Evolutionary conservation across 1,140 invertebrate species (phyloP), one percentile per base, ranked within the genome.

Genomic region (Amphibalanus amphitrite): DNA sequence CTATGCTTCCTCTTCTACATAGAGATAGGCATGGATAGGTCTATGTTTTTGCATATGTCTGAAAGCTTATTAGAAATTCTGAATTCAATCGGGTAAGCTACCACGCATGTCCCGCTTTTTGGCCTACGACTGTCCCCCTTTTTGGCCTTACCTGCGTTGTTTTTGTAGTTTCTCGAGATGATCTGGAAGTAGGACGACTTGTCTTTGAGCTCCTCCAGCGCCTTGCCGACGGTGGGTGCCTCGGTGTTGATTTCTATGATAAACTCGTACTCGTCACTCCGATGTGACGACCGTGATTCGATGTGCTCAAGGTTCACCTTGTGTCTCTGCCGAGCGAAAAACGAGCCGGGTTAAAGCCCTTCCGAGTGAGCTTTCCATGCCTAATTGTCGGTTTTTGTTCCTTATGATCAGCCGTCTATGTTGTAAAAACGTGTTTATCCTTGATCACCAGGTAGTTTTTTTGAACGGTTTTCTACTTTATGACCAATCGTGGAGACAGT

Each of bases 221-320:
- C 89, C 1, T 78, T 81, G 0, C 84, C 84, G 59, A 93, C 81
- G 74, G 92, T 84, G 25, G 88, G 91, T 3, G 79, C 78, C 0
- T 25, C 71, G 33, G 69, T 84, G 72, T 91, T 89, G 33, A 72
- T 72, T 71, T 98, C 93, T 4, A 98, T 93, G 84, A 97, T 93
- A 80, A 99, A 98, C 82, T 99, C 96, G 77, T 98, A 98, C 72
- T 84, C 79, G 25, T 86, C 86, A 1, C 86, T 85, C 65, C 90
- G 82, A 59, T 87, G 85, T 0, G 92, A 95, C 0, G 92, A 91
- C 3, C 92, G 82, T 0, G 91, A 93, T 80, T 95, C 92, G 71
- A 95, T 95, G 77, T 96, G 91, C 38, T 88, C 79, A 30, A 97
- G 81, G 80, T 96, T 96, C 3, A 97, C 87, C 59, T 88, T 84